Evolutionary conservation across 1,140 invertebrate genomes (phyloP), one percentile per base, ranked within the genome.

Genomic region (Drosophila subobscura): DNA sequence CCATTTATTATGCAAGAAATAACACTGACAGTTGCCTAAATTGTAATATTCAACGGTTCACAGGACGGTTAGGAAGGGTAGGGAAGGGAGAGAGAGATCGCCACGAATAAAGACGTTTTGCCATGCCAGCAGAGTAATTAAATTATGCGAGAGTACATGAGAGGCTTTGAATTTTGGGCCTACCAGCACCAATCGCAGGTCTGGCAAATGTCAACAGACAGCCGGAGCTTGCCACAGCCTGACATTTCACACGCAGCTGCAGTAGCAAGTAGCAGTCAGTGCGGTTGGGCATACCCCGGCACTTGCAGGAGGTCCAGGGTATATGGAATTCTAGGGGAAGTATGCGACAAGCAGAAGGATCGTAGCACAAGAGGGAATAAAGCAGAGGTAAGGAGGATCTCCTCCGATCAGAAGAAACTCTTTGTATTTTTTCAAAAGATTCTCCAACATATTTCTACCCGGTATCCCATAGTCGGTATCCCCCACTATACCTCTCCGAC

Each of bases 231-330:
- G 37, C 37, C 44, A 51, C 45, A 33, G 80, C 53, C 73, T 85
- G 80, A 85, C 80, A 85, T 85, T 85, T 85, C 80, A 85, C 80
- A 85, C 80, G 80, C 80, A 79, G 72, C 66, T 61, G 71, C 78
- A 70, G 58, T 51, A 29, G 55, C 42, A 37, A 37, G 6, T 61
- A 23, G 45, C 8, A 56, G 49, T 33, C 22, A 45, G n/a, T 22
- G 45, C 22, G n/a, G n/a, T 12, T 42, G 50, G 10, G 33, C 4
- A 37, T 37, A 37, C 33, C 33, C 33, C 33, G 33, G 3, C 10
- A 12, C 33, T 12, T 8, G 10, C 10, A 3, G 33, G 12, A 10
- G 10, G 10, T 12, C 33, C 4, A 37, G 33, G 33, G 33, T 37
- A 37, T 37, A 37, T 12, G 2, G 33, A 12, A 12, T 12, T 37